Percentiles rank a stretch among this genome's conserved stretches.
Conservation (phyloP, 2,888 invertebrate genomes). For the Dryomyza anilis region DNA sequence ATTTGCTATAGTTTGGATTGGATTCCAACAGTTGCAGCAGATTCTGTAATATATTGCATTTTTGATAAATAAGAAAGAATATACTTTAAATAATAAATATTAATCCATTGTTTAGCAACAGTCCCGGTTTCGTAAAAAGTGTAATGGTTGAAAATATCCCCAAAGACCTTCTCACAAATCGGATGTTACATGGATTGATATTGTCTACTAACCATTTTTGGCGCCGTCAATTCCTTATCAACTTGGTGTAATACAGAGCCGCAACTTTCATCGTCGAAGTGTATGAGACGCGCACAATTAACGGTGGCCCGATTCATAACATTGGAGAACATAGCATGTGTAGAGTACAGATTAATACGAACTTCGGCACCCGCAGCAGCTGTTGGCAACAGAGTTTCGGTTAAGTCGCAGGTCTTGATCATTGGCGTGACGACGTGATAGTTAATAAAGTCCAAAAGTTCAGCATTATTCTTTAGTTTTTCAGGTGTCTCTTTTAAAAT, state of each 20-base stretch:
- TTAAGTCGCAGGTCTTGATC: constrained; percentile 65
- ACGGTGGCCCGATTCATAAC: constrained; percentile 68
- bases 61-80: too few relatives aligned
- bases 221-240: constrained; percentile 64
- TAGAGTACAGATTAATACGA: constrained; percentile 68
- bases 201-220: constrained; percentile 52
- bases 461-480: constrained; percentile 54
- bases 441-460: constrained; percentile 66
- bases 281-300: constrained; percentile 70
- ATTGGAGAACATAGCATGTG: constrained; percentile 65
- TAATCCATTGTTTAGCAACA: too few relatives aligned
- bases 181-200: too few relatives aligned
- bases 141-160: too few relatives aligned
- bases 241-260: constrained; percentile 72
- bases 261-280: constrained; percentile 70
- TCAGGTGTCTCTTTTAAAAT: constrained; percentile 56
- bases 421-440: constrained; percentile 69
- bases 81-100: too few relatives aligned
- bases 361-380: constrained; percentile 62
- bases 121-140: too few relatives aligned
- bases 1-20: constrained; percentile 59
- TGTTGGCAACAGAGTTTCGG: constrained; percentile 64
- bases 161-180: neutral
- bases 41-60: too few relatives aligned
- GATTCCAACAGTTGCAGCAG: constrained; percentile 52